Percentiles rank a stretch among this genome's conserved stretches.
These are phyloP conservation scores for Triplophysa rosa DNA, from an alignment of 2,113 vertebrate species.

Conservation along the genomic window DNA sequence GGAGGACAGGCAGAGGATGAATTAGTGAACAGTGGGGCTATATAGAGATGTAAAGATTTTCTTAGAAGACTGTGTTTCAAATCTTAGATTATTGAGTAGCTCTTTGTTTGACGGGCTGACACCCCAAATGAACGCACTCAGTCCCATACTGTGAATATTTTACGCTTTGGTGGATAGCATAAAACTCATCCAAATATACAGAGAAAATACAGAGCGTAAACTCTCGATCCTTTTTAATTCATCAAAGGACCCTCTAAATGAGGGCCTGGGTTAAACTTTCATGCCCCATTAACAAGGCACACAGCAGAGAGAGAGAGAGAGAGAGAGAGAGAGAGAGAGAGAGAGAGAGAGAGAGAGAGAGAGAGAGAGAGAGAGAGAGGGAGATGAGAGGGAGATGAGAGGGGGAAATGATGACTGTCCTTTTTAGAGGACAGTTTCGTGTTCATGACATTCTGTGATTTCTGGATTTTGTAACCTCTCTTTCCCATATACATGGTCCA, in stretches of 20 bases:
- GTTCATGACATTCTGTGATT: slow-evolving; percentile 36
- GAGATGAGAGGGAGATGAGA: neutral
- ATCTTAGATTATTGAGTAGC: slow-evolving; percentile 48
- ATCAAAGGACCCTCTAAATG: slow-evolving; percentile 50
- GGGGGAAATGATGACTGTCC: neutral
- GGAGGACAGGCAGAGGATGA: slow-evolving; percentile 41
- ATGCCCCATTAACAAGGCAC: slow-evolving; percentile 35
- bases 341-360: slow-evolving; percentile 3
- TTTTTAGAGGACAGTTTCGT: slow-evolving; percentile 32
- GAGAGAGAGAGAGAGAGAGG: neutral
- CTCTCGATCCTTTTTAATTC: slow-evolving; percentile 46
- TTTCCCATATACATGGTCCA: slow-evolving; percentile 31
- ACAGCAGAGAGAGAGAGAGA: slow-evolving; percentile 7
- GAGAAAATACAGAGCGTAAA: slow-evolving; percentile 45
- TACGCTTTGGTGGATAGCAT: slow-evolving; percentile 45
- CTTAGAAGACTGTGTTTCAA: slow-evolving; percentile 46
- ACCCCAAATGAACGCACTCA: slow-evolving; percentile 41
- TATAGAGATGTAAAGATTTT: slow-evolving; percentile 49
- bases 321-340: neutral
- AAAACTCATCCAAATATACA: slow-evolving; percentile 32
- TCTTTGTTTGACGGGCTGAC: slow-evolving; percentile 51
- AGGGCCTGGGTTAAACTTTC: slow-evolving; percentile 43
- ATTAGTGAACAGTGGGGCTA: slow-evolving; percentile 50
- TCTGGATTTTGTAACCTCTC: slow-evolving; percentile 33
- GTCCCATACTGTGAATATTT: slow-evolving; percentile 57